Evolutionary conservation across 2,888 invertebrate genomes (phyloP).

Genomic region (Zaprionus lineosus): DNA sequence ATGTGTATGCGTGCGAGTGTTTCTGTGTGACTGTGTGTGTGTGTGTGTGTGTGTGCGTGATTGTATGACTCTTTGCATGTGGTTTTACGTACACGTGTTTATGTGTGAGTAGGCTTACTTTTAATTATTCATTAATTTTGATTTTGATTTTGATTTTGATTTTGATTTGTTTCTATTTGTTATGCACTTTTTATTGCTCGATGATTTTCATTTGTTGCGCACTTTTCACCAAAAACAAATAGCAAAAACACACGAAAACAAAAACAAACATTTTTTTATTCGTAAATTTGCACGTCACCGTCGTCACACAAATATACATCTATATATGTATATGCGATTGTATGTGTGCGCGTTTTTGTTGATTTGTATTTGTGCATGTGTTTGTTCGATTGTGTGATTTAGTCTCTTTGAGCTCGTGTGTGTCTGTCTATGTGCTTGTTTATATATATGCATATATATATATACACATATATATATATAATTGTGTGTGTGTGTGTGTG

Average conservation of each 20-base stretch:
- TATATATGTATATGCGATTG: not conserved
- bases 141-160: conserved; percentile 23
- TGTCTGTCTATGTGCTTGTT: conserved; percentile 11
- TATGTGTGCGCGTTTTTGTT: not conserved
- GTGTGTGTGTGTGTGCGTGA: conserved; percentile 25
- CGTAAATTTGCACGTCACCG: conserved; percentile 64
- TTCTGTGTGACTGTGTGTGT: conserved; percentile 2
- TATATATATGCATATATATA: conserved; percentile 30
- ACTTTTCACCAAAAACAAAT: conserved; percentile 49
- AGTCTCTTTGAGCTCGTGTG: conserved; percentile 13
- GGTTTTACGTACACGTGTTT: conserved; percentile 5
- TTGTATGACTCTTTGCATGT: conserved; percentile 7
- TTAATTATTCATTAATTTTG: conserved; percentile 51
- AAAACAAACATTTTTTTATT: conserved; percentile 39
- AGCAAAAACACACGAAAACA: conserved; percentile 33
- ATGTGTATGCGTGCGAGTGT: conserved; percentile 16
- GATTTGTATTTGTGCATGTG: not conserved
- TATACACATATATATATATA: too few species aligned
- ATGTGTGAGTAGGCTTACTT: conserved; percentile 52
- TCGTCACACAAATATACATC: conserved; percentile 21
- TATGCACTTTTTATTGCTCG: conserved; percentile 15
- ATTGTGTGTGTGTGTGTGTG: conserved; percentile 10
- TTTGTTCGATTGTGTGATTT: not conserved
- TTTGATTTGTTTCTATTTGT: conserved; percentile 18
- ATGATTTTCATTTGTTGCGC: conserved; percentile 49